Evolutionary conservation across 1,140 invertebrate genomes (phyloP).

Genomic region (Homarus americanus): DNA sequence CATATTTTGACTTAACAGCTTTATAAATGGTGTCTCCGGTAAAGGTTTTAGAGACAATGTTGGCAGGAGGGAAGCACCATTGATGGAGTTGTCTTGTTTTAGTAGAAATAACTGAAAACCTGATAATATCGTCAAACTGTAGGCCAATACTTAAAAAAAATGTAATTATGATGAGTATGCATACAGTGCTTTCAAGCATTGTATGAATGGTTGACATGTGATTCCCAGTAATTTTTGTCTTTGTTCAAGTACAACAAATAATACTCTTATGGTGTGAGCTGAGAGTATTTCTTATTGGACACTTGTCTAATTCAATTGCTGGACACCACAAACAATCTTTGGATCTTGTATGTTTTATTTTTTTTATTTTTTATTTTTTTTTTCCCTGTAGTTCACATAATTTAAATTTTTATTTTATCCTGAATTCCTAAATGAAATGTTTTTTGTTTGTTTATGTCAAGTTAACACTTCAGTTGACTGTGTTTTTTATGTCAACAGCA

Average conservation of each 20-base stretch:
- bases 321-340: not conserved
- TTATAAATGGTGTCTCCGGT: too few species aligned
- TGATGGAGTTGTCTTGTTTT: too few species aligned
- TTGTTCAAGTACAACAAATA: not conserved
- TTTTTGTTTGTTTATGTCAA: not conserved
- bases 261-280: not conserved
- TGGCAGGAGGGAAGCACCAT: too few species aligned
- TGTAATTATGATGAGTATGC: not conserved
- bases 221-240: not conserved
- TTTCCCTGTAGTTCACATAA: too few species aligned
- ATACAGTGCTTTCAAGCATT: not conserved
- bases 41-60: too few species aligned
- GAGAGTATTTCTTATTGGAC: not conserved
- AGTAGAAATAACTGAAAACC: too few species aligned
- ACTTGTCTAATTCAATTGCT: not conserved
- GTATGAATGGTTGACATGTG: not conserved
- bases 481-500: constrained; percentile 12
- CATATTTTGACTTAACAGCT: too few species aligned
- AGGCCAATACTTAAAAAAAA: not conserved
- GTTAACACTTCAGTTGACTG: not conserved
- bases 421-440: too few species aligned
- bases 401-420: too few species aligned
- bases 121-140: too few species aligned
- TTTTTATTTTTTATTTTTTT: not conserved
- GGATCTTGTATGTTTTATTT: not conserved